Evolutionary conservation across 1,140 invertebrate genomes (phyloP), one percentile per base, ranked within the genome.

Genomic region (Lasaia peninsularis): DNA sequence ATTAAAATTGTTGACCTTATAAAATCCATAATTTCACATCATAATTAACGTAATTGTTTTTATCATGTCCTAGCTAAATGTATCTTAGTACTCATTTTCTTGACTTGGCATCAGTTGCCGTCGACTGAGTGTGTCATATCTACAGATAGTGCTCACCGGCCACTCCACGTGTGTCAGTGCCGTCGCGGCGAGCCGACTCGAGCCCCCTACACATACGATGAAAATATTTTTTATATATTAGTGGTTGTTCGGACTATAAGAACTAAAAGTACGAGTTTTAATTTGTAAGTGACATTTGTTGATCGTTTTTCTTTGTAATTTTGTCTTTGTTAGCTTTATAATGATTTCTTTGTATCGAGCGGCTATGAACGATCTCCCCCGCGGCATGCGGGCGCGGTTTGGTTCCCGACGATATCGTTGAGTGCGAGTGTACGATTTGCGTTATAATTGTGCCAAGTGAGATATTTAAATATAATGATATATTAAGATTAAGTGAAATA

Each of bases 361-460:
- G 63, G 66, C 60, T 21, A 44, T 56, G 59, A 57, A 52, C 63
- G 69, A 63, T 61, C 52, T 60, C 44, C 62, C 62, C 51, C 61
- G 53, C 37, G 35, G 52, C 55, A 40, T 48, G 32, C 56, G 20
- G 50, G 53, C 51, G 31, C 48, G 44, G 62, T 32, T 52, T 59
- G 71, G 63, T 71, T 72, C 65, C 63, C 65, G 60, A 70, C 62
- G 69, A 66, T 66, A 62, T 72, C 67, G 73, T 69, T 76, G 72
- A 73, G 73, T 78, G 78, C 69, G 75, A 73, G 69, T 79, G 74
- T 81, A 78, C 72, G 71, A 75, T 77, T 84, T 81, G 79, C 75
- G 77, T 87, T 84, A 78, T 77, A 75, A 82, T 82, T 86, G 82
- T 87, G 84, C 82, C 84, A 86, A 87, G 80, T 84, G 80, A 84